Evolutionary conservation across 2,113 vertebrate species (phyloP), one percentile per base, ranked within the genome.

Genomic region (Rana temporaria): DNA sequence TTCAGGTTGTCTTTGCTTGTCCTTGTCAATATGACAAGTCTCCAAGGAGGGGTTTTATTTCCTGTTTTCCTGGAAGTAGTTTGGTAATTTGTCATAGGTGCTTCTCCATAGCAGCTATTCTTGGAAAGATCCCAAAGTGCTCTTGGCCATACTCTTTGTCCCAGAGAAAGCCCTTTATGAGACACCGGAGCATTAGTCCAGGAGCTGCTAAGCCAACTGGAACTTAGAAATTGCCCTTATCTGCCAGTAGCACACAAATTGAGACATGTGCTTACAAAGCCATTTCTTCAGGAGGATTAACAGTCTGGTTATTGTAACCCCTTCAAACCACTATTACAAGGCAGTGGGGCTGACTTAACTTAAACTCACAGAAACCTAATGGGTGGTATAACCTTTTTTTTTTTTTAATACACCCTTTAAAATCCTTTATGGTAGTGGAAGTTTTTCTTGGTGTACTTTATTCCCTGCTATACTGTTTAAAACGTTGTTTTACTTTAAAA

Each of bases 91-190:
- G 75, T 85, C 84, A 86, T 56, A 57, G 82, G 67, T 81, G 6
- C 71, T 14, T 59, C 72, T 77, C 32, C 66, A 55, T 15, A 79
- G 85, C 85, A 85, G 85, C 87, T 85, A 53, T 84, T 85, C 57
- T 84, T 89, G 89, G 87, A 89, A 72, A 38, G 74, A 30, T 0
- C 24, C 84, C 86, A 78, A 82, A 85, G 85, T 30, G 82, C 85
- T 86, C 82, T 78, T 85, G 84, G 81, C 48, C 84, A 70, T 85
- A 84, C 84, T 68, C 65, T 24, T 60, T 55, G 48, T 73, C 16
- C 52, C 52, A 26, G 14, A 26, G 80, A 74, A 73, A 55, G 70
- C 48, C 60, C 70, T 82, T 65, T 81, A 73, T 81, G 79, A 82
- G 70, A 82, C 60, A 32, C 67, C 56, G 26, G 15, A 66, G 80